Conservation (phyloP, 2,888 invertebrate genomes). For the Stenolophus ochropezus region DNA sequence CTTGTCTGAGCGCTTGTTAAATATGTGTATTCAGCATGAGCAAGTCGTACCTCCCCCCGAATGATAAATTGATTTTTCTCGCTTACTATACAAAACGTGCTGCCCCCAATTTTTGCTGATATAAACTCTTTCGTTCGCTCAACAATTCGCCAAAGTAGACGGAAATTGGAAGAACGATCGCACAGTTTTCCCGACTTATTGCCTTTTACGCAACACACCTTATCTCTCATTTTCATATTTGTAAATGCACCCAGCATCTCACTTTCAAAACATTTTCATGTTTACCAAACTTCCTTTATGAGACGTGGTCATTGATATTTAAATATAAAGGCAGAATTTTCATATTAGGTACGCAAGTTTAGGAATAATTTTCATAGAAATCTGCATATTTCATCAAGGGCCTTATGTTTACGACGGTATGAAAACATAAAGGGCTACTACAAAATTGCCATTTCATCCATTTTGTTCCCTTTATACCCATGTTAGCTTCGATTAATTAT, state of each 20-base stretch:
- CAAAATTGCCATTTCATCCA: constrained; percentile 34
- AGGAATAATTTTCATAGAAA: constrained; percentile 21
- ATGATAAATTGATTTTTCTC: constrained; percentile 59
- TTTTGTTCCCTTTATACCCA: constrained; percentile 34
- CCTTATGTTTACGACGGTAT: constrained; percentile 38
- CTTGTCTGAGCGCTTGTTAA: constrained; percentile 49
- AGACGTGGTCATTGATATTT: constrained; percentile 29
- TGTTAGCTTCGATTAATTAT: constrained; percentile 22
- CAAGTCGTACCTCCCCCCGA: constrained; percentile 22
- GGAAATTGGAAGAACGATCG: constrained; percentile 55
- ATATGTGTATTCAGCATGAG: constrained; percentile 52
- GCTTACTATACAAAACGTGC: constrained; percentile 58
- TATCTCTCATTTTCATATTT: constrained; percentile 24
- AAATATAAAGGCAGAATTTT: constrained; percentile 27
- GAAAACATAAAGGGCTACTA: constrained; percentile 27
- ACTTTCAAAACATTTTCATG: constrained; percentile 7
- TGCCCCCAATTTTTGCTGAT: constrained; percentile 56
- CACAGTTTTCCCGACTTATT: constrained; percentile 45
- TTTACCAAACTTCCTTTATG: constrained; percentile 10
- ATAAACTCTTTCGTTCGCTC: constrained; percentile 56
- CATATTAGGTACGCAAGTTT: constrained; percentile 37
- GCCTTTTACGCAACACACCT: constrained; percentile 21
- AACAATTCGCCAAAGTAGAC: constrained; percentile 56
- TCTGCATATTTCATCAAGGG: constrained; percentile 42
- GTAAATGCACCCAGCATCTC: neutral